Evolutionary conservation across 2,113 vertebrate genomes (phyloP).

Genomic region (Trichechus manatus): DNA sequence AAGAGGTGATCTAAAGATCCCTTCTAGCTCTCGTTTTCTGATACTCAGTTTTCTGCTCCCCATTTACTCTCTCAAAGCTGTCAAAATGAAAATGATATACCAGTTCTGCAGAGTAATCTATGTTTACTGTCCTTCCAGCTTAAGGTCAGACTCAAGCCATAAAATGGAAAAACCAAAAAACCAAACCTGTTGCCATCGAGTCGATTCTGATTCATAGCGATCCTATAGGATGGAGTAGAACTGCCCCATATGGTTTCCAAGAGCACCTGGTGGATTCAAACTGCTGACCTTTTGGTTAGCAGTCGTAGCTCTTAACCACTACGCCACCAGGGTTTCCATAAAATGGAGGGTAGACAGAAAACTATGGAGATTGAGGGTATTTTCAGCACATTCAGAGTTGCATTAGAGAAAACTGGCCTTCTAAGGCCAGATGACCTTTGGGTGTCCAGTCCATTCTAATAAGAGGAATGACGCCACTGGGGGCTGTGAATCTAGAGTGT

Average conservation of each 20-base stretch:
- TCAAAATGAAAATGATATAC: not conserved
- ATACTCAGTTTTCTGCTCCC: not conserved
- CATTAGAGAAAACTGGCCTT: not conserved
- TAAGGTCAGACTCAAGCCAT: not conserved
- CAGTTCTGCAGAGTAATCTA: not conserved
- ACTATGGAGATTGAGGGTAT: not conserved
- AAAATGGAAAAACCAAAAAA: not conserved
- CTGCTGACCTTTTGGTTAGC: too few relatives aligned
- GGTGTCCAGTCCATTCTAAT: not conserved
- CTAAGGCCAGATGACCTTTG: not conserved
- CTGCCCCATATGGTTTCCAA: too few relatives aligned
- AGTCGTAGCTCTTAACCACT: too few relatives aligned
- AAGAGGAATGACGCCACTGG: not conserved
- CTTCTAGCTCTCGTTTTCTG: not conserved
- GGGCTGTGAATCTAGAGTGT: not conserved
- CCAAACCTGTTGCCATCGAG: too few relatives aligned
- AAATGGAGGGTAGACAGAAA: conserved; percentile 10
- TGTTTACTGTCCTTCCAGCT: not conserved
- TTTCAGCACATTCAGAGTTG: not conserved
- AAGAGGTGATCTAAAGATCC: not conserved
- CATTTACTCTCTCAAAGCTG: not conserved
- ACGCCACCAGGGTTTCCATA: not conserved
- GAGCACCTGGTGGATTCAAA: too few relatives aligned
- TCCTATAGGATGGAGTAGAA: too few relatives aligned
- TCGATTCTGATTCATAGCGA: too few relatives aligned